These are phyloP conservation scores for Apostichopus leukothele DNA, from an alignment of 53 echinoderm and acorn worm genomes.

Conservation along the genomic window DNA sequence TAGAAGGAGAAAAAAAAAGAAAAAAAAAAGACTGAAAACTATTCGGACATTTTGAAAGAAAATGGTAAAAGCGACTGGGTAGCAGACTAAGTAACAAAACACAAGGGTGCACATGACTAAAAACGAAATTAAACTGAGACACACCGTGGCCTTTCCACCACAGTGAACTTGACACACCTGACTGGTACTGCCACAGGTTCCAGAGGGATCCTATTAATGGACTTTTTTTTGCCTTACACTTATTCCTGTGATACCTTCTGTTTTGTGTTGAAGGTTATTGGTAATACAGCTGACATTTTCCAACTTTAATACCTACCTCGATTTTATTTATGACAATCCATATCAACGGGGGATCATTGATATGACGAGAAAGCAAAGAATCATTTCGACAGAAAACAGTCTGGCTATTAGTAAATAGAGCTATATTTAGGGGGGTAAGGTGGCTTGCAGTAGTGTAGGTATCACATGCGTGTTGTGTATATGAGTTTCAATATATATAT, in stretches of 20 bases:
- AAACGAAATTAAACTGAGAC: not conserved
- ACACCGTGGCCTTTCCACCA: slow-evolving; percentile 28
- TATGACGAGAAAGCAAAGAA: not conserved
- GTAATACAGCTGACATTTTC: slow-evolving; percentile 33
- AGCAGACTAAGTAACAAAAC: slow-evolving; percentile 8
- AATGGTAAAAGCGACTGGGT: slow-evolving; percentile 6
- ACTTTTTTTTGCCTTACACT: slow-evolving; percentile 2
- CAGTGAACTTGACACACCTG: slow-evolving; percentile 40
- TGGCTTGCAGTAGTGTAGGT: too few species aligned
- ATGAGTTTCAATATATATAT: too few species aligned
- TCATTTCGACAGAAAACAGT: slow-evolving; percentile 1
- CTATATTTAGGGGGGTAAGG: too few species aligned
- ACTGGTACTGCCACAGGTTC: slow-evolving; percentile 22
- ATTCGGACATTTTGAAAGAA: not conserved
- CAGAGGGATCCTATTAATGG: slow-evolving; percentile 39
- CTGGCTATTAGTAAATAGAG: not conserved
- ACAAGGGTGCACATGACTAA: not conserved
- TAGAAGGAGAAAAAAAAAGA: too few species aligned
- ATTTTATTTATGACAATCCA: slow-evolving; percentile 37
- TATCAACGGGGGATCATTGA: slow-evolving; percentile 23
- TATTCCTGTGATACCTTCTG: not conserved
- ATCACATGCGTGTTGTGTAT: too few species aligned
- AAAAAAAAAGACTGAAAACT: not conserved
- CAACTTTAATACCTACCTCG: slow-evolving; percentile 21
- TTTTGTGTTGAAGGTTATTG: slow-evolving; percentile 38